Base-by-base conservation (phyloP, 2,797 vertebrate species). In the Huso huso region DNA sequence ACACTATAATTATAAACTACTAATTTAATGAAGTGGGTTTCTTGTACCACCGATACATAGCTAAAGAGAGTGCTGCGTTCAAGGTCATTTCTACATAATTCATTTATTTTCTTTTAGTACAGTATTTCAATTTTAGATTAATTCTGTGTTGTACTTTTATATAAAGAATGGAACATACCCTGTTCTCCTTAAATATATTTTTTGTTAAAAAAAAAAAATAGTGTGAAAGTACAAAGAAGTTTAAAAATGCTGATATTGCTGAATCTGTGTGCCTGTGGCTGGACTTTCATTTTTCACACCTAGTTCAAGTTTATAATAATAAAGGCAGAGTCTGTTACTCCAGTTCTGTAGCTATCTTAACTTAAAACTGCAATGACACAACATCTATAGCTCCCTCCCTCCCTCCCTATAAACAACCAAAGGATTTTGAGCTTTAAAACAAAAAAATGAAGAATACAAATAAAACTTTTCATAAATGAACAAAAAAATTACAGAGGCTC, bases 241-340 rank as follows among this genome's bases (percentile, higher is more conserved):
- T 77, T 75, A 74, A 83, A 87, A 86, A 65, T 82, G 82, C 82
- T 86, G 84, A 84, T 82, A 74, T 78, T 81, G 73, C 78, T 76
- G 69, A 82, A 81, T 82, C 81, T 76, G 77, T 76, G 77, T 74
- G 82, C 82, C 80, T 73, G 72, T 84, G 82, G 81, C 79, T 68
- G 8, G 6, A 76, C 74, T 77, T 65, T 57, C 76, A 67, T 12
- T 62, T 62, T 75, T 75, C 66, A 74, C 71, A 71, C 73, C 64
- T 37, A 72, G 69, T 69, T 70, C 13, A 49, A 49, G 18, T 13
- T 66, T 59, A 48, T 6, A 62, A 66, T 50, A 49, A 66, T 65
- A 53, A 49, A 50, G 59, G 49, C 48, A 13, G 13, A 55, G 51
- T 48, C 49, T 59, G 55, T 59, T 49, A 59, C 49, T 66, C 12